These are phyloP conservation scores for Cynoglossus semilaevis DNA, from an alignment of 2,113 vertebrate genomes.

Conservation along the genomic window DNA sequence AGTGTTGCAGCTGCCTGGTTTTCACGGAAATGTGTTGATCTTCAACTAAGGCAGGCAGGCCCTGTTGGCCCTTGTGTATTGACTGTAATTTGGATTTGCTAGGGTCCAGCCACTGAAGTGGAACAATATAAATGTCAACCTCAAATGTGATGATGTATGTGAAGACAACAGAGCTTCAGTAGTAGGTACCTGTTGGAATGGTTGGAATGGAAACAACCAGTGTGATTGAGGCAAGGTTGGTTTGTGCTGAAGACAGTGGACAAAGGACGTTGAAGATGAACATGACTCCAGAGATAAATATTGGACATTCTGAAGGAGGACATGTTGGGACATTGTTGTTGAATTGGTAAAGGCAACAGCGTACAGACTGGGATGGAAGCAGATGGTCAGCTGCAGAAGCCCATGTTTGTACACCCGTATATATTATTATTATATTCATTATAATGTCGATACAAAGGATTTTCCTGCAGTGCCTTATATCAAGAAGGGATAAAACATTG, in stretches of 20 bases:
- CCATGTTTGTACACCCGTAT: no score
- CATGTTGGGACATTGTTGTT: no score
- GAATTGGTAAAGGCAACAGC: no score
- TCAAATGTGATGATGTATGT: constrained; percentile 21
- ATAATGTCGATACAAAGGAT: not conserved
- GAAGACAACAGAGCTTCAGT: constrained; percentile 8
- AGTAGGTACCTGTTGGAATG: not conserved
- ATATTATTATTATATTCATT: no score
- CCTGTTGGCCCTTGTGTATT: not conserved
- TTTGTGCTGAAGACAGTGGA: no score
- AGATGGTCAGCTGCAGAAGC: no score
- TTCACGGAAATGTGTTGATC: no score
- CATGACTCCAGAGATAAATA: no score
- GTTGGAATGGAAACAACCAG: constrained; percentile 11
- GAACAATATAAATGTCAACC: constrained; percentile 2
- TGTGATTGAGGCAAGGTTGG: not conserved
- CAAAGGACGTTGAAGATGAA: no score
- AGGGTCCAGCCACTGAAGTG: not conserved
- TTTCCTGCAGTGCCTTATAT: not conserved
- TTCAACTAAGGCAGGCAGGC: not conserved
- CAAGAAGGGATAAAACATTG: not conserved
- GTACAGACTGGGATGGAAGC: no score
- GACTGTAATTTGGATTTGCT: not conserved
- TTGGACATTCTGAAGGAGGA: no score
- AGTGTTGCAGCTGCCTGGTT: no score